Evolutionary conservation across 1,140 invertebrate genomes (phyloP), one percentile per base, ranked within the genome.

Genomic region (Phymorhynchus buccinoides): DNA sequence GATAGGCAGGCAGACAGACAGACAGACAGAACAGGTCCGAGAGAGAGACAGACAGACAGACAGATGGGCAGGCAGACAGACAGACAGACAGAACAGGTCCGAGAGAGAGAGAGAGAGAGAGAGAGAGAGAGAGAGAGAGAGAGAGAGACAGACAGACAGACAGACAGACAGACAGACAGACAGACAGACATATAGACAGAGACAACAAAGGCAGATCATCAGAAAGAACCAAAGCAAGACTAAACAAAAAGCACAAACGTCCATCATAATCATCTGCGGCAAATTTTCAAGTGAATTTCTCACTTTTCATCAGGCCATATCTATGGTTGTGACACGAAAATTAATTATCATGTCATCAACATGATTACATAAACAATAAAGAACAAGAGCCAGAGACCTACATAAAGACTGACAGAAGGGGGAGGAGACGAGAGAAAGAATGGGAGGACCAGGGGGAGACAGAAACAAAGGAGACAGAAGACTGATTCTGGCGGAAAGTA

Each of bases 51-150:
- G 56, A 79, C n/a, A 85, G 62, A 66, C 39, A 85, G 66, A 80
- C 18, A 85, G 27, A 71, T 56, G 80, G 35, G 37, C n/a, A 80
- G 66, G 82, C 39, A 48, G 66, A 85, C 37, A 85, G 79, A 85
- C 56, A 81, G 66, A 73, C 44, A 73, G 32, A 85, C 42, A 52
- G n/a, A n/a, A n/a, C n/a, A n/a, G n/a, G n/a, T n/a, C n/a, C n/a
- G n/a, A 39, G 44, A 32, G 16, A 39, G 73, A 27, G 0, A 48
- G 39, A 52, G 0, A 30, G 30, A 52, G 0, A 84, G 30, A 78
- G 0, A 84, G 39, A 48, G 41, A 39, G 16, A 84, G 73, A 81
- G 30, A 62, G 32, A 81, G 27, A 62, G 27, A 56, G 32, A 81
- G 30, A 62, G 1, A 22, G 32, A 81, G 48, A 81, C 27, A 81